A percentile compares a stretch with the other conserved stretches of the same genome.
Conservation (phyloP, 2,888 invertebrate genomes). For the Eristalis pertinax region DNA sequence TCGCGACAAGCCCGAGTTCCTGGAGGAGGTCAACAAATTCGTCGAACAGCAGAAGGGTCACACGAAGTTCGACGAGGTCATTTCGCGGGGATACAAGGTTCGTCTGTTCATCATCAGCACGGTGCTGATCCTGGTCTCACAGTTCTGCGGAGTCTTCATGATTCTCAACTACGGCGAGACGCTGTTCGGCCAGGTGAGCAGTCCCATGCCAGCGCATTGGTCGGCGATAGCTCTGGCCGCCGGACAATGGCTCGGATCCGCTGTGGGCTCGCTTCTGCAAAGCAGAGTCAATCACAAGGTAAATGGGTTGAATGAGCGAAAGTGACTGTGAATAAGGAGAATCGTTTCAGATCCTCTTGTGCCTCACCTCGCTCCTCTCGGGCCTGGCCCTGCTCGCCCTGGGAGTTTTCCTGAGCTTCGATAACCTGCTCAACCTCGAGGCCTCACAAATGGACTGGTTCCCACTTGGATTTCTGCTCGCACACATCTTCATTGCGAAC, state of each 20-base stretch:
- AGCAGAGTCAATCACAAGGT: slow-evolving; percentile 76
- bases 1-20: slow-evolving; percentile 75
- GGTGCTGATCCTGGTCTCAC: slow-evolving; percentile 76
- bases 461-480: slow-evolving; percentile 74
- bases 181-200: slow-evolving; percentile 73
- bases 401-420: slow-evolving; percentile 73
- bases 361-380: slow-evolving; percentile 75
- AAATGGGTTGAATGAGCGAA: not conserved
- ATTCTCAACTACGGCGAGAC: slow-evolving; percentile 77
- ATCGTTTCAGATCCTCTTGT: slow-evolving; percentile 75
- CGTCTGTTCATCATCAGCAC: slow-evolving; percentile 75
- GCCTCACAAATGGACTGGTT: slow-evolving; percentile 72
- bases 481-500: slow-evolving; percentile 75
- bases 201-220: slow-evolving; percentile 68
- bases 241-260: slow-evolving; percentile 75
- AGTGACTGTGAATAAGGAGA: not conserved
- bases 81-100: slow-evolving; percentile 67
- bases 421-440: slow-evolving; percentile 43
- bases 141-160: slow-evolving; percentile 77
- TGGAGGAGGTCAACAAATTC: slow-evolving; percentile 76
- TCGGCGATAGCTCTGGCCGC: slow-evolving; percentile 75
- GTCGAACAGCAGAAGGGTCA: slow-evolving; percentile 35
- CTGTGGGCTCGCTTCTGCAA: slow-evolving; percentile 65
- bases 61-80: slow-evolving; percentile 16
- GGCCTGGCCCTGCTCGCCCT: slow-evolving; percentile 73